Evolutionary conservation across 2,113 vertebrate genomes (phyloP).

Genomic region (Halcyon malimbica): DNA sequence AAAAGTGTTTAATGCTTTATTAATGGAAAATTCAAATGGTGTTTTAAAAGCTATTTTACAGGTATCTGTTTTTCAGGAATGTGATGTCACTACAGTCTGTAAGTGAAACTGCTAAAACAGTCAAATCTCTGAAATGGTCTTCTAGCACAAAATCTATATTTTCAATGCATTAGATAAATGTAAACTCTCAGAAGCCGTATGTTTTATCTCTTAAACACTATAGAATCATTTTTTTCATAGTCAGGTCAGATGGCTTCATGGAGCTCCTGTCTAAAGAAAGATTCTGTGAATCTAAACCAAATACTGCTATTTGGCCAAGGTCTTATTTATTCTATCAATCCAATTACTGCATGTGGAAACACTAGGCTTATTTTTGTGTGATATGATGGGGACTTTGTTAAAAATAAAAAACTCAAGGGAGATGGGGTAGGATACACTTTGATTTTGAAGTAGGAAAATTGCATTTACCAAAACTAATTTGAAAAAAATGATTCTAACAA

Average conservation of each 20-base stretch:
- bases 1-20: constrained; percentile 17
- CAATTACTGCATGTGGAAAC: not conserved
- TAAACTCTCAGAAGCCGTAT: not conserved
- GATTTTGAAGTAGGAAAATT: constrained; percentile 5
- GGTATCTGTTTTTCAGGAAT: not conserved
- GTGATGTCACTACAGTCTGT: not conserved
- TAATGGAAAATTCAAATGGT: not conserved
- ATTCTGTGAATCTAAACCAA: not conserved
- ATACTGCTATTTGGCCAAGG: not conserved
- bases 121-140: constrained; percentile 19
- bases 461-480: not conserved
- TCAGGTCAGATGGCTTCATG: not conserved
- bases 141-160: not conserved
- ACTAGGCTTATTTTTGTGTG: not conserved
- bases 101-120: constrained; percentile 41
- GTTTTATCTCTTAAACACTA: not conserved
- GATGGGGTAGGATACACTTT: not conserved
- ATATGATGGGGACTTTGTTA: not conserved
- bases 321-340: not conserved
- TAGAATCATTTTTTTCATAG: not conserved
- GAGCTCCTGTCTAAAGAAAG: not conserved
- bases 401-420: not conserved
- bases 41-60: constrained; percentile 1
- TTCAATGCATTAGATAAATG: constrained; percentile 9
- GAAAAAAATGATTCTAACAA: not conserved